phyloP scores from a whole-genome alignment of 2,797 vertebrate species.

The Oceanodroma leucorhoa region DNA sequence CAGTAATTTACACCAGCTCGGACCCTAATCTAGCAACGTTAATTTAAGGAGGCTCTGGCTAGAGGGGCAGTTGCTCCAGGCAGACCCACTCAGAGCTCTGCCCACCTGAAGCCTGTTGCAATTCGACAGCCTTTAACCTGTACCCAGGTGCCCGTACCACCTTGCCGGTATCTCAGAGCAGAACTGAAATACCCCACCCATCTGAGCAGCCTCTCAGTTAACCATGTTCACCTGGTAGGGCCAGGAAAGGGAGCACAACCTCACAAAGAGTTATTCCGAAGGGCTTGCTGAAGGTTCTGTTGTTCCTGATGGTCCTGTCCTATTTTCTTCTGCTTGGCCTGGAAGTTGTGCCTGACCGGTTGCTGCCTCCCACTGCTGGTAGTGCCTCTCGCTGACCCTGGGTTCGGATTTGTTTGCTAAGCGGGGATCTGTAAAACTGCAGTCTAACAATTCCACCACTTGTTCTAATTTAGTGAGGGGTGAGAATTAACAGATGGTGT shows the following conservation, averaged over 20 bases:
- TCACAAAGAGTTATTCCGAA: not conserved
- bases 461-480: constrained; percentile 37
- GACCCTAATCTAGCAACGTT: not conserved
- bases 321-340: not conserved
- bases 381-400: not conserved
- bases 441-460: constrained; percentile 27
- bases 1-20: not conserved
- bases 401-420: constrained; percentile 22
- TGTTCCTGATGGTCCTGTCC: accelerated
- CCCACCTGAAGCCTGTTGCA: not conserved
- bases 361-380: not conserved
- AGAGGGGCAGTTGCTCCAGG: not conserved
- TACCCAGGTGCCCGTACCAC: not conserved
- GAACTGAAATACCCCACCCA: not conserved
- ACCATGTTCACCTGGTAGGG: not conserved
- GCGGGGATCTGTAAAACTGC: constrained; percentile 1
- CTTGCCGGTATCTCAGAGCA: not conserved
- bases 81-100: not conserved
- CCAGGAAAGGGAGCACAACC: not conserved
- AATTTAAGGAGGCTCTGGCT: not conserved
- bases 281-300: accelerated
- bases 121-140: not conserved
- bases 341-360: not conserved
- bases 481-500: constrained; percentile 67
- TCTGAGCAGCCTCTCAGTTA: not conserved